Evolutionary conservation across 53 echinoderm and acorn worm genomes (phyloP), one percentile per base, ranked within the genome.

Genomic region (Stichopus horrens): DNA sequence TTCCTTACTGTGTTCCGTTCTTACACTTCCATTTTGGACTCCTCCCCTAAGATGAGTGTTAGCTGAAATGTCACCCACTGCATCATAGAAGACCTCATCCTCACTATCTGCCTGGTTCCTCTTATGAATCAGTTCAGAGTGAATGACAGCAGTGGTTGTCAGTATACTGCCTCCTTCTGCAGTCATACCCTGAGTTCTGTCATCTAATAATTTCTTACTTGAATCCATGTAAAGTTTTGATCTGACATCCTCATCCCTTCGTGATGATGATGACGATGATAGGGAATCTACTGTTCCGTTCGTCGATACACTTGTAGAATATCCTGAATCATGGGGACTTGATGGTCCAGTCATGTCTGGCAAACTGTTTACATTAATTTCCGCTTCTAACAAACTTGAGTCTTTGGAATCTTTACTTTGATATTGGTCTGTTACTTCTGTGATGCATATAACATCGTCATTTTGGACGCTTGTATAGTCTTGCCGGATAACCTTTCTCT

Each of bases 391-490:
- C n/a, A 51, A 60, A 55, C 23, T 74, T 23, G 4, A 4, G 53
- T 54, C 65, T 66, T 83, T 55, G 71, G 73, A 59, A 21, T 83
- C 68, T 79, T 77, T 37, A 77, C 76, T 57, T 74, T 58, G 87
- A 75, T 87, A 59, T 68, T 86, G 86, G 51, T 90, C 74, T 22
- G 89, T 92, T 4, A 87, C 87, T 81, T 87, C 89, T 75, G 87
- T 53, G 73, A 86, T 73, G 53, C 92, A 89, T 37, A 89, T 89
- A 54, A 77, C 90, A 65, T 87, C 90, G 18, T 81, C 87, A 57
- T 63, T 53, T 90, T 93, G 65, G 82, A 83, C 55, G 86, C 87
- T 75, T 23, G 74, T 74, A 58, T 74, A 87, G 54, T 87, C 75
- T 57, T 87, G 74, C 8, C 58, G 87, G 23, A 87, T 56, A 7